Percentiles rank a stretch among this genome's conserved stretches.
phyloP scores from a whole-genome alignment of 2,797 vertebrate genomes.

The Pantherophis vulpinus region DNA sequence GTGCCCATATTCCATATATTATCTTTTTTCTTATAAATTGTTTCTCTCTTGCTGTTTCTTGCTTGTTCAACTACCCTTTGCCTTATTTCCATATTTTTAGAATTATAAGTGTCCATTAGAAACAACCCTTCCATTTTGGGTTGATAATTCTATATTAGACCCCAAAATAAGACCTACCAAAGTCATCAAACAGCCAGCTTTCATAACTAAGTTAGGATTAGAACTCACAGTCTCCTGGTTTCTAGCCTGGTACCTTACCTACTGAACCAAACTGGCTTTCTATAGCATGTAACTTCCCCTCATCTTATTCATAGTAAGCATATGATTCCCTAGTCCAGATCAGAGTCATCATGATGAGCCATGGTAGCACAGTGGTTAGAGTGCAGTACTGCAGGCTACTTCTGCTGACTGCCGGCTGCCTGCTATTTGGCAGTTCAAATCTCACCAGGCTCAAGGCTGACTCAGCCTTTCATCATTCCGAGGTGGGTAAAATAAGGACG shows the following conservation, averaged over 20 bases:
- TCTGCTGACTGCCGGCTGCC: too few species aligned
- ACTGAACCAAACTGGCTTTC: background rate
- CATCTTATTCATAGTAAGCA: background rate
- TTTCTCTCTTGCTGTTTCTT: background rate
- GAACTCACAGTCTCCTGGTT: background rate
- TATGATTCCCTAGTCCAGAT: background rate
- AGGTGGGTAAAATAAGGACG: too few species aligned
- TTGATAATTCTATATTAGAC: background rate
- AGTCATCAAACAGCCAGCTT: background rate
- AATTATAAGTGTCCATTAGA: background rate
- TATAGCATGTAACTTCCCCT: background rate
- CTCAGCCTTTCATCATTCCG: too few species aligned
- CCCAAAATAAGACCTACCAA: background rate
- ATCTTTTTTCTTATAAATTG: background rate
- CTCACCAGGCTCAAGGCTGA: too few species aligned
- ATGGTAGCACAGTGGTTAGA: too few species aligned
- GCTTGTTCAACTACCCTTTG: background rate
- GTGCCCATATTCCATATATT: background rate
- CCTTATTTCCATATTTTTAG: background rate
- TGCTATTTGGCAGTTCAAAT: too few species aligned
- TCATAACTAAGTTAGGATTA: background rate
- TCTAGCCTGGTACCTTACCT: background rate
- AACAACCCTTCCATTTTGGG: background rate
- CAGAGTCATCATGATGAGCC: background rate
- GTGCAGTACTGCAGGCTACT: too few species aligned